Evolutionary conservation across 1,140 invertebrate genomes (phyloP), one percentile per base, ranked within the genome.

Genomic region (Branchinecta lindahli): DNA sequence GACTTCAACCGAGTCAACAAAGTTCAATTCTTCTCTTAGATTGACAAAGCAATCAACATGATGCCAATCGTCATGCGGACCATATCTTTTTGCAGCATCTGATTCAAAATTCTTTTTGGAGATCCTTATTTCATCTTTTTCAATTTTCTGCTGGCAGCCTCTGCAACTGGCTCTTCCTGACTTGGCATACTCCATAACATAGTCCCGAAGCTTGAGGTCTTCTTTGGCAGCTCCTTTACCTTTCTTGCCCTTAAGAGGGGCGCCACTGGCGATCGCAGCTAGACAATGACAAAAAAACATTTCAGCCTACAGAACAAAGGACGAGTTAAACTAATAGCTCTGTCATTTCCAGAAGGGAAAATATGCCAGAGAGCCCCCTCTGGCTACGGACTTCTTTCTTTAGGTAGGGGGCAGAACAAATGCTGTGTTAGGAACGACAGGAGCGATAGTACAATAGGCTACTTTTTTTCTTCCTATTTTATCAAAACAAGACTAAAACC

Each of bases 41-140:
- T 91, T 85, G 9, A 84, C 85, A 82, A 98, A 98, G 79, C 96
- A 98, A 72, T 92, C 88, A 10, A 94, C 79, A 81, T 98, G 95
- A 80, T 96, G 86, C 94, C 94, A 97, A 44, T 86, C 78, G 73
- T 89, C 84, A 18, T 69, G 44, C 67, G 66, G 88, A 15, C 92
- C 92, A 81, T 87, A 94, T 77, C 85, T 87, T 74, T 82, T 84
- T 0, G 87, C 90, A 65, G 87, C 81, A 73, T 91, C 88, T 72
- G 86, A 88, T 69, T 93, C 88, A 81, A 83, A 94, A 75, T 94
- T 91, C 74, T 89, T 90, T 79, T 94, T 95, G 8, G 87, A 86
- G 71, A 96, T 83, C 52, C 94, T 83, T 44, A 95, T 78, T 76
- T 88, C 86, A 76, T 84, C 86, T 84, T 90, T 95, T 44, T 85